These are phyloP conservation scores for Netelia fuscicornis DNA, from an alignment of 2,888 invertebrate species.

Conservation along the genomic window DNA sequence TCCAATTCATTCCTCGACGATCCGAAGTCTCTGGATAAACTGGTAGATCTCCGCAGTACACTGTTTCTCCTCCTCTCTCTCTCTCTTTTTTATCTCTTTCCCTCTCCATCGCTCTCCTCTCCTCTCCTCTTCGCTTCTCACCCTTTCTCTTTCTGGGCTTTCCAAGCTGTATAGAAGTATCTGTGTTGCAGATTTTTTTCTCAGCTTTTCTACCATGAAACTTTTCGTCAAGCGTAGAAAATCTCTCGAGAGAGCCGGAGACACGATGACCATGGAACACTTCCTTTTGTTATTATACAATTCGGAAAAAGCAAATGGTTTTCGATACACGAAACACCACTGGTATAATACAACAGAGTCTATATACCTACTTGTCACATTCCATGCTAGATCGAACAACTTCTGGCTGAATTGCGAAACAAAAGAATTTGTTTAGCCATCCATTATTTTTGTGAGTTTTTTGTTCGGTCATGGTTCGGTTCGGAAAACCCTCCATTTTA, in stretches of 20 bases:
- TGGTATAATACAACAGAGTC: not conserved
- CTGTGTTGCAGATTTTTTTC: constrained; percentile 1
- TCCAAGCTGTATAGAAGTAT: constrained; percentile 12
- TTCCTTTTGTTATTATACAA: constrained; percentile 41
- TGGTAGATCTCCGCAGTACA: constrained; percentile 4
- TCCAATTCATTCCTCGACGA: constrained; percentile 59
- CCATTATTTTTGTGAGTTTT: no score
- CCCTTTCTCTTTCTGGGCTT: not conserved
- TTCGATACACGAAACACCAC: constrained; percentile 52
- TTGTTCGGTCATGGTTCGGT: no score
- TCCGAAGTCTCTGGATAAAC: constrained; percentile 61
- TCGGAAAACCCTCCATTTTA: no score
- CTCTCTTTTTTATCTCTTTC: constrained; percentile 25
- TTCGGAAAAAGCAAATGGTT: constrained; percentile 52
- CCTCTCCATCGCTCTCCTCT: not conserved
- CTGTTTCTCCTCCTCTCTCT: not conserved
- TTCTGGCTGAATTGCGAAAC: not conserved
- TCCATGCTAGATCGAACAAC: not conserved
- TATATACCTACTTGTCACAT: constrained; percentile 1
- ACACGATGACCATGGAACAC: constrained; percentile 45
- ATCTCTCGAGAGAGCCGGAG: constrained; percentile 10
- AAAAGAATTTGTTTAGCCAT: no score
- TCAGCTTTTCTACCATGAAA: constrained; percentile 41
- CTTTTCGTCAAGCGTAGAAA: constrained; percentile 33
- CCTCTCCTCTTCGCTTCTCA: not conserved